phyloP scores from a whole-genome alignment of 2,888 invertebrate species.

The Allolobophora icterica region DNA sequence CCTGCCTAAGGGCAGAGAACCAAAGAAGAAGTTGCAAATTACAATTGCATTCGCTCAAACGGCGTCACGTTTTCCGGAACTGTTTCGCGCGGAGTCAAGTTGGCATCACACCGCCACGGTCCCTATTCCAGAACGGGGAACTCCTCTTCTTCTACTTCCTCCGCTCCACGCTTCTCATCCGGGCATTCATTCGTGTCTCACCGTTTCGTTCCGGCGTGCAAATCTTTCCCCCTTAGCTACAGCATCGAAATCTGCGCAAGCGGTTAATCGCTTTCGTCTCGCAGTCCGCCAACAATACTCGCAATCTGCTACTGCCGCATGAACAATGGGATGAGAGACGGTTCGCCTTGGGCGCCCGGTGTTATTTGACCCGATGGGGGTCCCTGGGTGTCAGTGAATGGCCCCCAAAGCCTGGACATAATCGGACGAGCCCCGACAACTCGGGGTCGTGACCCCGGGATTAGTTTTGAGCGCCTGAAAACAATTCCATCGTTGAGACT shows the following conservation, averaged over 20 bases:
- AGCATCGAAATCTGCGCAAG: no score
- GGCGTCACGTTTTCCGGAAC: no score
- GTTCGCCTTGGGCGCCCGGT: neutral
- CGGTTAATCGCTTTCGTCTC: neutral
- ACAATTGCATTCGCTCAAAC: no score
- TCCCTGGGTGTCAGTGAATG: neutral
- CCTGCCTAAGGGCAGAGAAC: no score
- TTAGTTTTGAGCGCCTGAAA: neutral
- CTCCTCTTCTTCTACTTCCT: neutral
- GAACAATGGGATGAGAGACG: neutral
- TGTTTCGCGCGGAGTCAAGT: neutral
- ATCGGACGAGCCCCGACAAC: neutral
- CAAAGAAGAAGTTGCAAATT: no score
- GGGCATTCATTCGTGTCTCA: slow-evolving; percentile 1
- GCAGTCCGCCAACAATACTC: neutral
- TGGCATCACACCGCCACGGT: neutral
- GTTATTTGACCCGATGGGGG: neutral
- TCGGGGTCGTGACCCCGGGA: neutral
- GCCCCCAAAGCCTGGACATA: neutral
- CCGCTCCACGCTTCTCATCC: neutral
- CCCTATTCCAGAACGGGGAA: neutral
- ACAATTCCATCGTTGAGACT: neutral
- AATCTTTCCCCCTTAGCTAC: neutral
- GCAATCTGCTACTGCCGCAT: neutral
- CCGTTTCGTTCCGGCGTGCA: neutral